These are phyloP conservation scores for Spatulosminthurus flaviceps DNA, from an alignment of 2,888 invertebrate genomes.

Conservation along the genomic window DNA sequence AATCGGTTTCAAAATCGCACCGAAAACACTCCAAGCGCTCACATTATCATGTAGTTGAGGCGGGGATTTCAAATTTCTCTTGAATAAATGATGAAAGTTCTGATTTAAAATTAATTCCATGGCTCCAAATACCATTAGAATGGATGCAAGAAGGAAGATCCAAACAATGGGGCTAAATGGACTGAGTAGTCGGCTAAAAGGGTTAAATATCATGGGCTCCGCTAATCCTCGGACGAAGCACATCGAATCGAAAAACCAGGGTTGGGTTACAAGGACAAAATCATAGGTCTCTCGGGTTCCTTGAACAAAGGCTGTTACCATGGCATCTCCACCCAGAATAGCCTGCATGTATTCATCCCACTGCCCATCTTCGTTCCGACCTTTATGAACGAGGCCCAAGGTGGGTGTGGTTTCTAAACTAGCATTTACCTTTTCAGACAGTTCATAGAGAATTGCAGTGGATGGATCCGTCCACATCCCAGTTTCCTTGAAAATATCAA, in stretches of 20 bases:
- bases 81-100: no score
- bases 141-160: background rate
- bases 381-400: background rate
- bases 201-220: background rate
- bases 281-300: background rate
- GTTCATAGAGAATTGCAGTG: background rate
- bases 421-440: background rate
- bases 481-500: conserved; percentile 4
- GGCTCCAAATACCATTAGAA: background rate
- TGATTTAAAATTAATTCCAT: background rate
- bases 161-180: background rate
- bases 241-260: background rate
- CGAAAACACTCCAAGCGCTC: background rate
- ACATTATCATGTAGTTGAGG: no score
- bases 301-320: background rate
- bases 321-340: background rate
- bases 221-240: background rate
- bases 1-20: background rate
- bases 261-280: background rate
- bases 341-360: background rate
- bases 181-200: background rate
- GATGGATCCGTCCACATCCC: background rate
- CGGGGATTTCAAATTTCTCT: background rate
- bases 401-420: background rate
- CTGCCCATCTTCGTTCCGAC: background rate